Evolutionary conservation across 2,888 invertebrate genomes (phyloP), one percentile per base, ranked within the genome.

Genomic region (Schrankia costaestrigalis): DNA sequence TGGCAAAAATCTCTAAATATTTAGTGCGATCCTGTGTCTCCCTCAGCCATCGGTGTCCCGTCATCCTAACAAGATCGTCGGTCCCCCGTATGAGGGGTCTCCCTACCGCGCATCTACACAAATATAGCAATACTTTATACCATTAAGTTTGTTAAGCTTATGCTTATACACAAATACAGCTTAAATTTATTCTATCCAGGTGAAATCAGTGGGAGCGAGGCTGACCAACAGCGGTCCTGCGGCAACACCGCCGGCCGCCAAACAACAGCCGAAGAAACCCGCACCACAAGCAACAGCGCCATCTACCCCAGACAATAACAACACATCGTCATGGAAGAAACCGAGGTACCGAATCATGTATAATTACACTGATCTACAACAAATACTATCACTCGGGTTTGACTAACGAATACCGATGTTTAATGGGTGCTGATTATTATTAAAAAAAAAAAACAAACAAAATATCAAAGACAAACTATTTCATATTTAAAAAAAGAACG

Each of bases 211-310:
- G 42, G 85, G 87, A 0, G 77, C 86, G 2, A 74, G 88, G 0
- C 57, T 88, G 1, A 95, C 86, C 23, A 90, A 86, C 0, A 91
- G 90, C 69, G 93, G 40, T 11, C 19, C 42, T 2, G 35, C 46
- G 46, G 5, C 55, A 10, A 24, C 28, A 2, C 92, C 93, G 4
- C 52, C 45, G 14, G 23, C 35, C 19, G 3, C 23, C 35, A 34
- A 12, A 12, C 25, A 2, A 5, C 12, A 25, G 5, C 7, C 7
- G 25, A 25, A 13, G 14, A 13, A 12, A 27, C 24, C 32, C 49
- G 38, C 53, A 38, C 50, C 56, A 32, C 53, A n/a, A n/a, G n/a
- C n/a, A n/a, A n/a, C 46, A 41, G 56, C 37, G 26, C 55, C 11
- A 34, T 44, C 10, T 54, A 40, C 12, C 11, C 35, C 59, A 0